Conservation (phyloP, 2,113 vertebrate species). For the Notiomystis cincta region DNA sequence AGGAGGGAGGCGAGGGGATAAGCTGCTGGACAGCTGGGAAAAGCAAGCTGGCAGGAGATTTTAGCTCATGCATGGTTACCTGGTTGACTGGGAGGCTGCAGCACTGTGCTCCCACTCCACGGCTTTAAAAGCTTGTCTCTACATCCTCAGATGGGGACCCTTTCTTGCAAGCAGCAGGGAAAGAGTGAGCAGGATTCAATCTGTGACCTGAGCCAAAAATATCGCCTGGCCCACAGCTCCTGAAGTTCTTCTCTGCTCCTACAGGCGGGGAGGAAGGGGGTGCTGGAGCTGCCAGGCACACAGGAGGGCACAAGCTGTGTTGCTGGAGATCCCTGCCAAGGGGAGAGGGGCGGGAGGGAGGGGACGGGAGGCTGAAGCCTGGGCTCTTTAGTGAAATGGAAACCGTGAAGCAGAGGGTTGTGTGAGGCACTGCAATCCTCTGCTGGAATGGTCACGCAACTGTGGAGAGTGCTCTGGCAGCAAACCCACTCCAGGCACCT, state of each 20-base stretch:
- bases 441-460: slow-evolving; percentile 8
- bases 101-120: slow-evolving; percentile 67
- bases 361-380: background rate
- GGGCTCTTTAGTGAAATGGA: background rate
- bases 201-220: slow-evolving; percentile 83
- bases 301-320: background rate
- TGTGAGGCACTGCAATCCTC: slow-evolving; percentile 11
- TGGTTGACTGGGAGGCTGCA: slow-evolving; percentile 75
- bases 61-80: slow-evolving; percentile 65
- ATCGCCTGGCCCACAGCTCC: slow-evolving; percentile 56
- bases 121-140: slow-evolving; percentile 20
- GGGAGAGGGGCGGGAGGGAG: background rate
- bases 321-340: slow-evolving; percentile 37
- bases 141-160: background rate
- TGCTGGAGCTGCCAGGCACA: background rate
- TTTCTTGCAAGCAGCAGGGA: slow-evolving; percentile 74
- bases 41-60: background rate
- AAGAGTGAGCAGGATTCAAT: slow-evolving; percentile 44
- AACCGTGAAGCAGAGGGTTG: background rate
- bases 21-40: accelerated
- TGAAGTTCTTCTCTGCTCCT: background rate
- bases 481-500: background rate
- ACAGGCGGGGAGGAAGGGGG: background rate
- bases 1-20: background rate
- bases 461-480: background rate